These are phyloP conservation scores for Gouania willdenowi DNA, from an alignment of 2,797 vertebrate species.

Conservation along the genomic window DNA sequence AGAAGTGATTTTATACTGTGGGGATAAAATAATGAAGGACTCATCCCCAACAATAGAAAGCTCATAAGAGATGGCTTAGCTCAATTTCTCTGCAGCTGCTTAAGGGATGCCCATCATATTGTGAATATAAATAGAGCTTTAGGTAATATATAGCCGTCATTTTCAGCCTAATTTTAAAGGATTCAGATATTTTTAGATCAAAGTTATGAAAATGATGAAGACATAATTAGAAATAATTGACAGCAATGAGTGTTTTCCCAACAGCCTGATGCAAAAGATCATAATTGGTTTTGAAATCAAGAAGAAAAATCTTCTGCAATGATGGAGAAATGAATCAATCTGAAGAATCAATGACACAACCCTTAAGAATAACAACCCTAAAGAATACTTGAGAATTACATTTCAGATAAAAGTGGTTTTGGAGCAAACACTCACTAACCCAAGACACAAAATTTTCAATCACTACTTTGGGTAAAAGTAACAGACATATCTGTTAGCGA, in stretches of 20 bases:
- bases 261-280: conserved; percentile 46
- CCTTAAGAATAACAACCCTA: too few relatives aligned
- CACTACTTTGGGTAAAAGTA: too few relatives aligned
- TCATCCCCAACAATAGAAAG: conserved; percentile 24
- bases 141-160: too few relatives aligned
- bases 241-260: neutral
- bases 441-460: neutral
- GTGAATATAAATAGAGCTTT: too few relatives aligned
- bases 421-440: conserved; percentile 1
- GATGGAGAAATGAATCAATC: conserved; percentile 49
- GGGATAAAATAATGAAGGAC: conserved; percentile 45
- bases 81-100: conserved; percentile 5
- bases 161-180: too few relatives aligned
- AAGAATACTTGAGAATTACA: conserved; percentile 50
- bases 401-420: conserved; percentile 9
- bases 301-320: conserved; percentile 40
- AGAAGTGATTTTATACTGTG: conserved; percentile 42
- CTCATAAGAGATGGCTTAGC: conserved; percentile 9
- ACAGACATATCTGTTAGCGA: too few relatives aligned
- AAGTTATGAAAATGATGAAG: too few relatives aligned
- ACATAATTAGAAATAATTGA: conserved; percentile 1
- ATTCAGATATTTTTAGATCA: too few relatives aligned
- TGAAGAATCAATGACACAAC: conserved; percentile 54
- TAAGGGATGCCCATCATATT: neutral
- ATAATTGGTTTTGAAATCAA: conserved; percentile 72